A percentile compares a stretch with the other conserved stretches of the same genome.
Conservation (phyloP, 2,888 invertebrate species). For the Chymomyza fuscimana region DNA sequence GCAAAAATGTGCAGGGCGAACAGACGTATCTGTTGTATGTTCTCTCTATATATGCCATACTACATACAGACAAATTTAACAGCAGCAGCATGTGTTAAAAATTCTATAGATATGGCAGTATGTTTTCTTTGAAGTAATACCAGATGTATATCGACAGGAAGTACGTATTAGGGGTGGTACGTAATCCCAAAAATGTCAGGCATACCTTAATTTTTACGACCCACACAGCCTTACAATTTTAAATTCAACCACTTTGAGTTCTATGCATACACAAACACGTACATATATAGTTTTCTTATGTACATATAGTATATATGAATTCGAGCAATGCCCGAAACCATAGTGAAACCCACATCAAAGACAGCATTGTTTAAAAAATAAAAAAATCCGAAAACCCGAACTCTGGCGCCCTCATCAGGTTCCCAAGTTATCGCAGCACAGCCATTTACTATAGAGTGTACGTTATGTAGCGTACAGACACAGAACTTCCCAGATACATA, state of each 20-base stretch:
- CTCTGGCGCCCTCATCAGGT: slow-evolving; percentile 24
- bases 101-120: not conserved
- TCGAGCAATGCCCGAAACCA: not conserved
- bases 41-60: slow-evolving; percentile 23
- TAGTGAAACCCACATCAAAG: not conserved
- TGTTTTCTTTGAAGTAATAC: not conserved
- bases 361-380: not conserved
- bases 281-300: too few species aligned
- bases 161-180: not conserved
- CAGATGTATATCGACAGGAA: not conserved
- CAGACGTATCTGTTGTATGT: slow-evolving; percentile 25
- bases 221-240: not conserved
- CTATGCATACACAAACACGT: not conserved
- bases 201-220: not conserved
- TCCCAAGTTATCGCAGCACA: slow-evolving; percentile 49
- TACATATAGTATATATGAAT: not conserved
- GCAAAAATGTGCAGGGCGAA: slow-evolving; percentile 33
- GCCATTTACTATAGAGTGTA: slow-evolving; percentile 31
- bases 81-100: not conserved
- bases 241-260: not conserved
- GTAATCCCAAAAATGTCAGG: not conserved
- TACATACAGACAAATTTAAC: slow-evolving; percentile 5
- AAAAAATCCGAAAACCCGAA: not conserved
- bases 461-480: slow-evolving; percentile 20
- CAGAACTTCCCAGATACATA: slow-evolving; percentile 34